Base-by-base conservation (phyloP, 2,113 vertebrate genomes). In the Hydrolagus affinis region DNA sequence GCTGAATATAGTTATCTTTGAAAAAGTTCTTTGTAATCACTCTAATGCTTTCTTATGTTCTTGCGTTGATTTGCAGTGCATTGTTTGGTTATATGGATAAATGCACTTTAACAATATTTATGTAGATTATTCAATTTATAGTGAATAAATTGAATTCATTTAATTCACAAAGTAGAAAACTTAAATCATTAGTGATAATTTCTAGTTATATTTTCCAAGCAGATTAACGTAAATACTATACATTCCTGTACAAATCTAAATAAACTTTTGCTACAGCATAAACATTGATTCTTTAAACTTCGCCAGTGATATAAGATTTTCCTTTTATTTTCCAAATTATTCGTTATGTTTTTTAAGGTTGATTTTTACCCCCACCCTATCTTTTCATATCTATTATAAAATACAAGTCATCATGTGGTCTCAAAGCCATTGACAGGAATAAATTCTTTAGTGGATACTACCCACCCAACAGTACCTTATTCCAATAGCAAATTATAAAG, bases 281-380 rank as follows among this genome's bases (percentile, higher is more conserved):
- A 80, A 17, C 11, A 64, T 17, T 80, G 66, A 66, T 32, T 62
- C 25, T 21, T 83, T 83, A 28, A 83, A 21, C 15, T 23, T 19
- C 44, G 2, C 44, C 17, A 21, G 62, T 14, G 28, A 62, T 66
- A 83, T 66, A 68, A 19, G 1, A 64, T 83, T 83, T 30, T 44
- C 44, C 44, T 28, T 83, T 30, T 66, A 83, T 68, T 83, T 75
- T 75, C 32, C 44, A 17, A 75, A 75, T 9, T 75, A 17, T 75
- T 66, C 21, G 9, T 11, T 17, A 83, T 66, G 15, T 28, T 66
- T 44, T 62, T 64, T 15, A 28, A 66, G 19, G 11, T 60, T 66
- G 32, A 2, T 83, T 83, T 83, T 80, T 6, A 44, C 44, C 44
- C n/a, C 44, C 44, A 44, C 44, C 19, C 14, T 62, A 66, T 83